Evolutionary conservation across 2,888 invertebrate species (phyloP).

Genomic region (Eupithecia inturbata): DNA sequence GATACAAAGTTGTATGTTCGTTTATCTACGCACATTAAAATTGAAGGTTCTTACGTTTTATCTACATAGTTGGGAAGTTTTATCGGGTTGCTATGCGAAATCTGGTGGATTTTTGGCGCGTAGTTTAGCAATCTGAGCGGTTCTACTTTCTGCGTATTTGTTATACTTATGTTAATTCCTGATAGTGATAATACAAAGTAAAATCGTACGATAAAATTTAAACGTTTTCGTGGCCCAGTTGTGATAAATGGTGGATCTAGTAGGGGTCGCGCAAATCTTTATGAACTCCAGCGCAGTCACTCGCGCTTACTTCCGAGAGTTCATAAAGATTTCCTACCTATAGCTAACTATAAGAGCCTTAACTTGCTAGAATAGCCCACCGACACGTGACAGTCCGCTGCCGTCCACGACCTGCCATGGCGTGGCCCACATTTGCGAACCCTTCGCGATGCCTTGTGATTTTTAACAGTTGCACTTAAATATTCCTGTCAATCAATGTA

Average conservation of each 20-base stretch:
- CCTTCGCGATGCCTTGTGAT: slow-evolving; percentile 23
- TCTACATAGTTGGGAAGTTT: slow-evolving; percentile 26
- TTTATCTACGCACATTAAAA: slow-evolving; percentile 6
- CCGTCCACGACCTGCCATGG: slow-evolving; percentile 48
- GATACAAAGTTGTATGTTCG: not conserved
- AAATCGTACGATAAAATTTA: not conserved
- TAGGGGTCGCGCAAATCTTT: no score
- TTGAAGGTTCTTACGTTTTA: slow-evolving; percentile 22
- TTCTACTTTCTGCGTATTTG: not conserved
- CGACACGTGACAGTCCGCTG: not conserved
- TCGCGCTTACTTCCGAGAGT: no score
- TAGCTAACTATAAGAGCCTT: not conserved
- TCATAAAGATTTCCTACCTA: no score
- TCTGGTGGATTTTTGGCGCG: slow-evolving; percentile 46
- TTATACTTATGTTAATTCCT: not conserved
- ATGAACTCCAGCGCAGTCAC: no score
- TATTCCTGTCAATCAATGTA: slow-evolving; percentile 16
- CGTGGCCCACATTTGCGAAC: slow-evolving; percentile 51
- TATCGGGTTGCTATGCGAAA: slow-evolving; percentile 47
- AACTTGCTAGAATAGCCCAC: not conserved
- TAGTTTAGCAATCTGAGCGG: slow-evolving; percentile 52
- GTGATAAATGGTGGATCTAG: not conserved
- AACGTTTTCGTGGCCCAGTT: not conserved
- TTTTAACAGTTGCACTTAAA: slow-evolving; percentile 1
- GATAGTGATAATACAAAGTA: not conserved